Evolutionary conservation across 2,888 invertebrate species (phyloP).

Genomic region (Protonemura montana): DNA sequence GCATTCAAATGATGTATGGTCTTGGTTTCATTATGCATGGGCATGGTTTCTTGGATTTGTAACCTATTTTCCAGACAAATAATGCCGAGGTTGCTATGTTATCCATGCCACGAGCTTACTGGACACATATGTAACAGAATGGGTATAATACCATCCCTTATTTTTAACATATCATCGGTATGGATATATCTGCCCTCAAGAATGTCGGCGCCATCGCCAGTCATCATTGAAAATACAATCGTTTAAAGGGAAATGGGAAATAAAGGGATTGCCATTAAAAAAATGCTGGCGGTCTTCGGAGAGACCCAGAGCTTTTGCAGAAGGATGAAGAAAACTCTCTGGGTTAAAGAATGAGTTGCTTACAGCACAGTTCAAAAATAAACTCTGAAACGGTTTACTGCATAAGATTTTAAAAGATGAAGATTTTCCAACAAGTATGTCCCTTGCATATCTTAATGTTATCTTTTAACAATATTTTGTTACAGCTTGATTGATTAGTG

Average conservation of each 20-base stretch:
- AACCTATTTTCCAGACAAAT: background rate
- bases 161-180: conserved; percentile 22
- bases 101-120: background rate
- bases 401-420: too few species aligned
- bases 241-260: background rate
- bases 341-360: too few species aligned
- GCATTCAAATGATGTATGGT: background rate
- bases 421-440: too few species aligned
- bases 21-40: background rate
- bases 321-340: too few species aligned
- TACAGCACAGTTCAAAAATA: too few species aligned
- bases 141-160: conserved; percentile 25
- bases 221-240: conserved; percentile 12
- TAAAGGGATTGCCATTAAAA: background rate
- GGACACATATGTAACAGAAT: conserved; percentile 15
- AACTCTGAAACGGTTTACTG: too few species aligned
- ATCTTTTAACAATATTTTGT: too few species aligned
- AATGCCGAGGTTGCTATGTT: background rate
- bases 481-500: too few species aligned
- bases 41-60: background rate
- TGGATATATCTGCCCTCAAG: background rate
- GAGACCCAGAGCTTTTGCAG: background rate
- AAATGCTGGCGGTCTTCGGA: background rate
- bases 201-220: conserved; percentile 16
- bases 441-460: too few species aligned